Base-by-base conservation (phyloP, 2,113 vertebrate genomes). In the Myxocyprinus asiaticus region DNA sequence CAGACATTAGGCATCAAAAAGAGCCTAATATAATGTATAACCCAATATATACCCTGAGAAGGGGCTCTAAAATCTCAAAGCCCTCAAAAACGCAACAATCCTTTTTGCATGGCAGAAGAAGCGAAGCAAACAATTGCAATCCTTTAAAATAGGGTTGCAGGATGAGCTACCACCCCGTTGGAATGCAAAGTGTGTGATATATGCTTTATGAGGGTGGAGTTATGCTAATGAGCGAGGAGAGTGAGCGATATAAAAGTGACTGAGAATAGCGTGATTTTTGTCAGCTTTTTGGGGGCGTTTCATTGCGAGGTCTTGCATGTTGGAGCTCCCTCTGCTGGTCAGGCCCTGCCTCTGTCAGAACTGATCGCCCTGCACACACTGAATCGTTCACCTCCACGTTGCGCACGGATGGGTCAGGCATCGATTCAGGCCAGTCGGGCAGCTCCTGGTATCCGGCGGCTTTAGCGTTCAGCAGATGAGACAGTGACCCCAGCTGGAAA, bases 371-470 rank as follows among this genome's bases (percentile, higher is more conserved):
- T 92, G 90, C 92, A 94, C 93, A 92, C 92, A 92, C 92, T 92
- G 92, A 91, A 89, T 93, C 92, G 89, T 92, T 95, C 93, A 99
- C 98, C 97, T 99, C 98, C 93, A 99, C 98, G 0, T 99, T 99
- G 92, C 98, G 96, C 93, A 99, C 98, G 0, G 97, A 98, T 47
- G 98, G 96, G 80, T 99, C 98, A 0, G 98, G 98, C 67, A 96
- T 97, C 22, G 95, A 94, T 0, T 96, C 95, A 0, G 98, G 98
- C 98, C 98, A 99, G 83, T 98, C 95, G 0, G 98, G 97, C 84
- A 99, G 90, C 87, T 99, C 98, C 91, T 99, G 98, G 91, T 99
- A 99, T 79, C 97, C 98, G 4, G 95, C 95, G 15, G 97, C 95
- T 89, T 99, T 99, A 84, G 96, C 91, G 0, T 99, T 99, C 80